These are phyloP conservation scores for Piprites chloris DNA, from an alignment of 2,113 vertebrate genomes.

Conservation along the genomic window DNA sequence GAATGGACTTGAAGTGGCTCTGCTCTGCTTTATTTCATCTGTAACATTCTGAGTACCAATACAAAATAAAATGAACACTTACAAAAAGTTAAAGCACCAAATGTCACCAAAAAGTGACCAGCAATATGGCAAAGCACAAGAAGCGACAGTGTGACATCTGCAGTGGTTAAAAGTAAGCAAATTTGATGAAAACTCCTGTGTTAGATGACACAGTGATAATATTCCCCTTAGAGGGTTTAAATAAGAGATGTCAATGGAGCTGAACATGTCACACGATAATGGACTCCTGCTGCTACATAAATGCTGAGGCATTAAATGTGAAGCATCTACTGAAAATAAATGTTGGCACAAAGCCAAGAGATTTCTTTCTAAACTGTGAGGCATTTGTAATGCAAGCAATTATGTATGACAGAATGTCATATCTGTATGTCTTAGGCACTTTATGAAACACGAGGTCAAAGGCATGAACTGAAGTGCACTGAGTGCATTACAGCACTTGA, in stretches of 20 bases:
- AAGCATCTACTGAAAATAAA: constrained; percentile 22
- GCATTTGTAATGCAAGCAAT: constrained; percentile 25
- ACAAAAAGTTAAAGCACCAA: background rate
- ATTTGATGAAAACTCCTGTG: background rate
- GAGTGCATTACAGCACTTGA: background rate
- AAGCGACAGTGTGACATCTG: background rate
- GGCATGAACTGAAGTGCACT: background rate
- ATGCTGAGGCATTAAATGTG: constrained; percentile 20
- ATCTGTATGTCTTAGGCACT: constrained; percentile 3
- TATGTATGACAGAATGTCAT: constrained; percentile 40
- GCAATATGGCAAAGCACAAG: background rate
- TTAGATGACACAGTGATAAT: background rate
- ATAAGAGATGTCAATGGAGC: constrained; percentile 22
- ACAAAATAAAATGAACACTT: background rate
- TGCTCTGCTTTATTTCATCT: background rate
- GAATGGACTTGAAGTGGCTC: background rate
- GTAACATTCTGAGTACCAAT: background rate
- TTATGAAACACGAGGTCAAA: constrained; percentile 34
- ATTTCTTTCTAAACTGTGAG: constrained; percentile 14
- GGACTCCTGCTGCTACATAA: constrained; percentile 11
- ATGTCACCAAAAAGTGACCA: background rate
- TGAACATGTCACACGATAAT: background rate
- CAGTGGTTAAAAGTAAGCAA: background rate
- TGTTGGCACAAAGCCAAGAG: constrained; percentile 14
- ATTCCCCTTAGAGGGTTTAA: background rate